Conservation (phyloP, 2,113 vertebrate species). For the Chunga burmeisteri region DNA sequence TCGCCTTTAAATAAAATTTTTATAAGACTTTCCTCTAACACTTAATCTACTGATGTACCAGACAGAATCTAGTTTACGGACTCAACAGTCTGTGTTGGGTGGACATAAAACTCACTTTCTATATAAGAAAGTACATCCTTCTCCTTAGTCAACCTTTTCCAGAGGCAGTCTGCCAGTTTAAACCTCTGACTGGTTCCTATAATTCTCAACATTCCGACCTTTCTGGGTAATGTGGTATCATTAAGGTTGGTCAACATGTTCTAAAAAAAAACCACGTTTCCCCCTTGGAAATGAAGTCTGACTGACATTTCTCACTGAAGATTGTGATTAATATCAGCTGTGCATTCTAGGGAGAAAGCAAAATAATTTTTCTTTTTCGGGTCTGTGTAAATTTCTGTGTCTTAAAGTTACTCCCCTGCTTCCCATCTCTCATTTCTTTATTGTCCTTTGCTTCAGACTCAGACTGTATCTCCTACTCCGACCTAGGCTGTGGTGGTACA, state of each 20-base stretch:
- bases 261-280: background rate
- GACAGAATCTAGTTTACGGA: background rate
- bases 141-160: background rate
- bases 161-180: background rate
- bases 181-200: background rate
- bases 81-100: background rate
- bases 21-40: background rate
- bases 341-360: background rate
- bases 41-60: background rate
- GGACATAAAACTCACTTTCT: background rate
- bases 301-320: background rate
- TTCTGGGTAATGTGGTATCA: background rate
- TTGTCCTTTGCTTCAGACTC: background rate
- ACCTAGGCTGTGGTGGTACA: background rate
- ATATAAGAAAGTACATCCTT: background rate
- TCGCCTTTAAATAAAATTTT: background rate
- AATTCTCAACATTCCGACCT: background rate
- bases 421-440: background rate
- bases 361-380: background rate
- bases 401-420: background rate
- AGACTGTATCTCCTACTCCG: background rate
- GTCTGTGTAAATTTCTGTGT: background rate
- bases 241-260: background rate
- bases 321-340: background rate
- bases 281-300: background rate